Evolutionary conservation across 2,888 invertebrate species (phyloP), one percentile per base, ranked within the genome.

Genomic region (Cheilosia variabilis): DNA sequence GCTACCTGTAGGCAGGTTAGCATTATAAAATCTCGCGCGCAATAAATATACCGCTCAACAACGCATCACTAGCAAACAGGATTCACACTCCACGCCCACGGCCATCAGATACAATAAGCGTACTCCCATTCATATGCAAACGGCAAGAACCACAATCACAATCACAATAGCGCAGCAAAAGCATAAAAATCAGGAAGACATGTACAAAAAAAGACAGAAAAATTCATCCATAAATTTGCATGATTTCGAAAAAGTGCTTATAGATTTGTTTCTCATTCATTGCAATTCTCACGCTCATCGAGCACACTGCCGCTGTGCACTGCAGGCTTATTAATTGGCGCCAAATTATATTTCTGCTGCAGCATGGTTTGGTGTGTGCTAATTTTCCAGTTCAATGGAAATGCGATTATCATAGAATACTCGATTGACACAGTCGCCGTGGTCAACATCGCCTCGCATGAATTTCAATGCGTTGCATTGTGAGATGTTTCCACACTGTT

Each of bases 341-440:
- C 84, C 84, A 79, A 76, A 69, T 71, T 65, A 50, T 55, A 82
- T 71, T 55, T 27, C 37, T 65, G 37, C 10, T 9, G 6, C 24
- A 9, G 15, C 22, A 4, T 15, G 50, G 15, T 52, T 50, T 13
- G 66, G 47, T 37, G 13, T 37, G 37, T 62, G 82, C 82, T 62
- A 77, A 77, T 66, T 71, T 72, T 60, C 15, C 27, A 55, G 68
- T 84, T 84, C 79, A 24, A 34, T 65, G 55, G 80, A 75, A 81
- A 68, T 62, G 66, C 45, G 86, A 63, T 86, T 58, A 68, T 76
- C 65, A 60, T 75, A 31, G 45, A 34, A 22, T 0, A 31, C 27
- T 45, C 57, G 81, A 86, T 80, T 80, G 86, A 80, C 86, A 80
- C 10, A 79, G 80, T 81, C 76, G 86, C 77, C 81, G 47, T 71